Conservation (phyloP, 2,797 vertebrate genomes). For the Melopsittacus undulatus region DNA sequence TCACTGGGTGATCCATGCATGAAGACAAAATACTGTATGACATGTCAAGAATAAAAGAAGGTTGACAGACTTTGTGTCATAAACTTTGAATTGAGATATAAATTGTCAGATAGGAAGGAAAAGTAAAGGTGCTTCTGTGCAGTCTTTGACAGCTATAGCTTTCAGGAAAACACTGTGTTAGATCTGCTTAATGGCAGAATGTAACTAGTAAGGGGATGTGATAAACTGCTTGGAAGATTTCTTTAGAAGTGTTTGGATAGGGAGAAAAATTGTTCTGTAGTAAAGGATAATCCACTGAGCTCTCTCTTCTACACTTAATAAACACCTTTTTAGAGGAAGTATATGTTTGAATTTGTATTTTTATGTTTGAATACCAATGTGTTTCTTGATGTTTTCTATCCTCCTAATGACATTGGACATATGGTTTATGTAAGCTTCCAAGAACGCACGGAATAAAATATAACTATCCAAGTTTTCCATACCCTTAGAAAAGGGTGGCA, state of each 20-base stretch:
- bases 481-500: background rate
- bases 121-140: conserved; percentile 16
- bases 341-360: background rate
- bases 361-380: background rate
- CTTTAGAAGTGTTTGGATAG: background rate
- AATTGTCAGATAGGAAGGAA: conserved; percentile 38
- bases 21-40: background rate
- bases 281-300: background rate
- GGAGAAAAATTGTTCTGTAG: background rate
- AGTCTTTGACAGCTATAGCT: conserved; percentile 13
- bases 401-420: background rate
- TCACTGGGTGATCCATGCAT: background rate
- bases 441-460: background rate
- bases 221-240: background rate
- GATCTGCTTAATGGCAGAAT: background rate
- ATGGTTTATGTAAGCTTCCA: background rate
- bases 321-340: background rate
- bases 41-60: conserved; percentile 28
- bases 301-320: background rate
- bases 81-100: background rate
- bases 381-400: background rate
- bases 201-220: background rate
- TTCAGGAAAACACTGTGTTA: background rate
- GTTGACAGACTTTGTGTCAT: background rate
- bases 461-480: background rate